Evolutionary conservation across 2,888 invertebrate genomes (phyloP).

Genomic region (Tholera decimalis): DNA sequence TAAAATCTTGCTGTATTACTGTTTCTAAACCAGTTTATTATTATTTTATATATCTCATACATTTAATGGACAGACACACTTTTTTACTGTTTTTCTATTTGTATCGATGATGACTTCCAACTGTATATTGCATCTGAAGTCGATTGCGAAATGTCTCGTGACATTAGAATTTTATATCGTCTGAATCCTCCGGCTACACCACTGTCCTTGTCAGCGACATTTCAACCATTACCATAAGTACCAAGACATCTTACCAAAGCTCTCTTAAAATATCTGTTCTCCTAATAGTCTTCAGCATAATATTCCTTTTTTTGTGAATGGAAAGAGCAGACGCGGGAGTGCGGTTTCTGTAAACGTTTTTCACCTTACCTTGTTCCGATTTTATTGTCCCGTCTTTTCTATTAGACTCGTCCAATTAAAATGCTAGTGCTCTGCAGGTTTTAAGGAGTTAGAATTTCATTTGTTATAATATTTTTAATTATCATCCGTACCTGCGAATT

Average conservation of each 20-base stretch:
- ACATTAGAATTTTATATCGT: no score
- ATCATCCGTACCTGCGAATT: no score
- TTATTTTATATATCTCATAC: no score
- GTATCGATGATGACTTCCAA: no score
- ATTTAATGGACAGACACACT: no score
- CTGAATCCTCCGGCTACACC: neutral
- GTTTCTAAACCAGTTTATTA: no score
- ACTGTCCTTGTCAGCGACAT: neutral
- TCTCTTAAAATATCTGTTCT: constrained; percentile 19
- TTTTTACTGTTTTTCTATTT: no score
- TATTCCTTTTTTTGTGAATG: constrained; percentile 6
- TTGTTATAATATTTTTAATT: neutral
- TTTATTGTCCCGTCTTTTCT: constrained; percentile 12
- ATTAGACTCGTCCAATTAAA: constrained; percentile 27
- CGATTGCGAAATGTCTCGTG: no score
- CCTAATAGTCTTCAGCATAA: constrained; percentile 11
- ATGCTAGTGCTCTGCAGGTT: constrained; percentile 1
- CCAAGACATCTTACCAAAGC: constrained; percentile 2
- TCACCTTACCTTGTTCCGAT: constrained; percentile 23
- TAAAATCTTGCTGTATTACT: no score
- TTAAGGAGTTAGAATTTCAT: neutral
- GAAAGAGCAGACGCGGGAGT: constrained; percentile 3
- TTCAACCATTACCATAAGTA: neutral
- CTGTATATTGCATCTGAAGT: no score
- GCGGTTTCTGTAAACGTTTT: constrained; percentile 43